Percentiles rank a stretch among this genome's conserved stretches.
Conservation (phyloP, 2,888 invertebrate species). For the Oxyscelio sp. region DNA sequence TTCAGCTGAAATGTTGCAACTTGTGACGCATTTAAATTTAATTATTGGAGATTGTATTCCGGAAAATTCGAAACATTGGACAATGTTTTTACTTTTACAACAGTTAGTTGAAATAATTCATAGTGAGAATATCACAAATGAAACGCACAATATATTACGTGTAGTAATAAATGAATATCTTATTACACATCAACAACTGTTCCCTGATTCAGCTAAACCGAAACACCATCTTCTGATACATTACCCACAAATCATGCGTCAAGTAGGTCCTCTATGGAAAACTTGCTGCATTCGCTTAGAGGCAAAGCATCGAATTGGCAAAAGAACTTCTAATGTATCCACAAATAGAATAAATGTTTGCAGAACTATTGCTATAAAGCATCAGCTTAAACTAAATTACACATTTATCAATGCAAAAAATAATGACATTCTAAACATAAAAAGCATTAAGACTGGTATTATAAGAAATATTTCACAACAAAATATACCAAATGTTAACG, state of each 20-base stretch:
- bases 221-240: conserved; percentile 76
- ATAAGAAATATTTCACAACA: not conserved
- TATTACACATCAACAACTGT: conserved; percentile 24
- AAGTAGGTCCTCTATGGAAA: conserved; percentile 73
- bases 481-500: conserved; percentile 2
- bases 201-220: conserved; percentile 43
- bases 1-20: conserved; percentile 72
- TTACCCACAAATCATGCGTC: conserved; percentile 59
- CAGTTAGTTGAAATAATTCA: conserved; percentile 23
- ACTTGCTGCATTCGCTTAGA: conserved; percentile 71
- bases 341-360: conserved; percentile 65
- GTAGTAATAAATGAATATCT: conserved; percentile 63
- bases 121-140: conserved; percentile 18
- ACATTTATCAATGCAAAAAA: not conserved
- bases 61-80: conserved; percentile 29
- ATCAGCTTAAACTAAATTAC: conserved; percentile 35
- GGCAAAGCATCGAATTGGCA: conserved; percentile 69
- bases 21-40: conserved; percentile 21
- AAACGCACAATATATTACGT: conserved; percentile 51
- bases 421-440: too few relatives aligned
- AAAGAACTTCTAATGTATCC: conserved; percentile 53
- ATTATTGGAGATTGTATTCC: conserved; percentile 48
- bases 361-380: conserved; percentile 48
- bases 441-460: too few relatives aligned
- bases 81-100: conserved; percentile 30